phyloP scores from a whole-genome alignment of 53 echinoderm and acorn worm genomes.

The Mesocentrotus franciscanus region DNA sequence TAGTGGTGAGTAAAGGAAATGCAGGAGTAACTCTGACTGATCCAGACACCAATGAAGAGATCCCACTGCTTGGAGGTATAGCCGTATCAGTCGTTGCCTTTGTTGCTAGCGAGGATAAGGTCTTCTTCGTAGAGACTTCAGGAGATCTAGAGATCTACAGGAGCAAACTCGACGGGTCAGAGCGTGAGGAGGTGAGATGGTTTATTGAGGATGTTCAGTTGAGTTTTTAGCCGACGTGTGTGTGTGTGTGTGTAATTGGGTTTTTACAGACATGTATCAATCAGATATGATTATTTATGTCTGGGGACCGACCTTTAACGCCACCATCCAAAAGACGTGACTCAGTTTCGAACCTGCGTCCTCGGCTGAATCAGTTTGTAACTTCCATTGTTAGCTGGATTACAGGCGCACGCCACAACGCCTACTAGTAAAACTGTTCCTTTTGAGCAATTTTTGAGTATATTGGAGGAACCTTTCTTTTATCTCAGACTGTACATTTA shows the following conservation, averaged over 20 bases:
- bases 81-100: conserved; percentile 64
- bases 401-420: too few relatives aligned
- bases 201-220: background rate
- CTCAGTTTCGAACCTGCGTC: too few relatives aligned
- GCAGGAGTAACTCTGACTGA: conserved; percentile 64
- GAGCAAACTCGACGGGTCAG: conserved; percentile 67
- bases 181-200: conserved; percentile 49
- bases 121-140: conserved; percentile 65
- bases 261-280: too few relatives aligned
- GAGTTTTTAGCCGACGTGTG: background rate
- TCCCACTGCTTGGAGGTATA: conserved; percentile 69
- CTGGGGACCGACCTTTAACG: too few relatives aligned
- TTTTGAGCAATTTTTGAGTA: background rate
- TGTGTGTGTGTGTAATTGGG: too few relatives aligned
- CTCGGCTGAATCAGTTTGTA: too few relatives aligned
- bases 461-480: background rate
- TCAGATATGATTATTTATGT: too few relatives aligned
- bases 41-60: conserved; percentile 61
- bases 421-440: background rate
- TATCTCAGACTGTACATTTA: too few relatives aligned
- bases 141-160: conserved; percentile 64
- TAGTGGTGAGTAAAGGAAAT: conserved; percentile 46
- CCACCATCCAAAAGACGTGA: too few relatives aligned
- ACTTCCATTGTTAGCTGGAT: too few relatives aligned
- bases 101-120: conserved; percentile 60